A percentile compares a stretch with the other conserved stretches of the same genome.
Evolutionary conservation across 30 jellyfish, hydroid and myxozoan species (phyloP).

Genomic region (Cassiopea xamachana): DNA sequence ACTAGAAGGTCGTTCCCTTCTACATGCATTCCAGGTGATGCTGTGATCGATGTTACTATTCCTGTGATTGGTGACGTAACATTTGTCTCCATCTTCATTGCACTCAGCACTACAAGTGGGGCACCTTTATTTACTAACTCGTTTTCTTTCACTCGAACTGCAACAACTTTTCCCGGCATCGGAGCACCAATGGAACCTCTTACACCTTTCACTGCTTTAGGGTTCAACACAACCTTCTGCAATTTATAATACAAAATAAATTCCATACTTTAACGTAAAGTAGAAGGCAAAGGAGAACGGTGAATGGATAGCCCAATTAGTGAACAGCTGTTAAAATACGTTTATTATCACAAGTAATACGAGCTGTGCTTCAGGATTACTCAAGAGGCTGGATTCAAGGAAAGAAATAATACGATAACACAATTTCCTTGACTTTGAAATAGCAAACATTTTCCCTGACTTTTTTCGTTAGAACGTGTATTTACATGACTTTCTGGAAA

Average conservation of each 20-base stretch:
- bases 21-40: conserved; percentile 68
- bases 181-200: conserved; percentile 99
- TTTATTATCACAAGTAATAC: too few relatives aligned
- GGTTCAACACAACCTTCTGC: conserved; percentile 92
- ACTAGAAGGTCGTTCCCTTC: conserved; percentile 96
- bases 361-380: too few relatives aligned
- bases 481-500: too few relatives aligned
- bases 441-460: too few relatives aligned
- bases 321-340: too few relatives aligned
- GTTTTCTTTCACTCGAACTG: conserved; percentile 93
- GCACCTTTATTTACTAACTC: conserved; percentile 93
- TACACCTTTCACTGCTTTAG: conserved; percentile 95
- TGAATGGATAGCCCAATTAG: too few relatives aligned
- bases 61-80: conserved; percentile 97
- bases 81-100: conserved; percentile 99
- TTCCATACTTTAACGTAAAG: too few relatives aligned
- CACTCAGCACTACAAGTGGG: conserved; percentile 92
- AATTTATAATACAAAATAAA: neutral
- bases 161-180: conserved; percentile 99
- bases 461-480: too few relatives aligned
- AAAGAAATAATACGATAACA: too few relatives aligned
- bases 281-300: too few relatives aligned
- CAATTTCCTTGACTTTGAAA: too few relatives aligned
- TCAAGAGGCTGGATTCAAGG: too few relatives aligned
- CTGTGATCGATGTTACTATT: conserved; percentile 78